Percentiles rank a stretch among this genome's conserved stretches.
phyloP scores from a whole-genome alignment of 2,113 vertebrate species.

The Bungarus multicinctus region DNA sequence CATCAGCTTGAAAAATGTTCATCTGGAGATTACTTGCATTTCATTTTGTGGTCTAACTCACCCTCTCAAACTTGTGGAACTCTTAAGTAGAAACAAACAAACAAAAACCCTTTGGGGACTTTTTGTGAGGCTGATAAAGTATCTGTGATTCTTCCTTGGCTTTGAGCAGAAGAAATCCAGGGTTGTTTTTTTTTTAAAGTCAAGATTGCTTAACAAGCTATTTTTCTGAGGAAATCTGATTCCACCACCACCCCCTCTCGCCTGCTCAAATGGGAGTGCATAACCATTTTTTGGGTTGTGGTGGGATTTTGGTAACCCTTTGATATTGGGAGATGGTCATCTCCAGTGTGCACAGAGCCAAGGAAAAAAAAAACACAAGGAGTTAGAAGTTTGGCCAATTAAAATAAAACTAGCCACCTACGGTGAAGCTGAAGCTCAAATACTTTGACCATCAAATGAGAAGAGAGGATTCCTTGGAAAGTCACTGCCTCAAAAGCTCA shows the following conservation, averaged over 20 bases:
- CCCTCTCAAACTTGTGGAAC: conserved; percentile 4
- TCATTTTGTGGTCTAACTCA: background rate
- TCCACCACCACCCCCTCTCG: fast-evolving
- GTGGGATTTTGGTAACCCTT: background rate
- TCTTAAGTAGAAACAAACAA: background rate
- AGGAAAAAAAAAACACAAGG: background rate
- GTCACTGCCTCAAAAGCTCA: too few species aligned
- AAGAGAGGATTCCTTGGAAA: too few species aligned
- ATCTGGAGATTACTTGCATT: conserved; percentile 9
- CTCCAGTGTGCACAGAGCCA: background rate
- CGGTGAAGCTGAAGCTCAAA: background rate
- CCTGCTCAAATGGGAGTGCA: background rate
- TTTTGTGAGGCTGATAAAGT: background rate
- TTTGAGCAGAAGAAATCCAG: background rate
- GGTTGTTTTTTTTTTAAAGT: background rate
- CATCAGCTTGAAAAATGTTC: conserved; percentile 12
- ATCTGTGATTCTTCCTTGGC: background rate
- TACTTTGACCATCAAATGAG: too few species aligned
- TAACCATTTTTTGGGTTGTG: background rate
- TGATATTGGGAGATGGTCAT: background rate
- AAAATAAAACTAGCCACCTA: background rate
- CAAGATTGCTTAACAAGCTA: background rate
- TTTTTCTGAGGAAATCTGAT: background rate
- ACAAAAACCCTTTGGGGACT: background rate
- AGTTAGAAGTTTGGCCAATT: background rate